Evolutionary conservation across 92 coral and sea anemone species (phyloP), one percentile per base, ranked within the genome.

Genomic region (Heliopora coerulea): DNA sequence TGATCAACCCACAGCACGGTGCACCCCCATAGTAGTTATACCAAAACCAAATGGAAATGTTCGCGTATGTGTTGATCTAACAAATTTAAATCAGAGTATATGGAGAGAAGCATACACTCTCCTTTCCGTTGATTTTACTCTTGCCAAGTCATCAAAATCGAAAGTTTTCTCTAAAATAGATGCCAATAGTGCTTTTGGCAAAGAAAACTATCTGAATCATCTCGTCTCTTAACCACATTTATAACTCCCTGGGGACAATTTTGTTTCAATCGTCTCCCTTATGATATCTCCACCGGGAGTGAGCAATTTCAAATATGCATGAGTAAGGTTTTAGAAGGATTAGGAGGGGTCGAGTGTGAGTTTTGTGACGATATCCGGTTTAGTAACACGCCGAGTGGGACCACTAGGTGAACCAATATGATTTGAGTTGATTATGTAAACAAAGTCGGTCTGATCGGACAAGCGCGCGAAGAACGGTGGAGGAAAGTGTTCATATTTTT

Each of bases 221-320:
- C 82, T 34, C 73, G 44, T 41, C 83, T 59, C 14, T 59, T 81
- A 72, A 82, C 57, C 25, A 82, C 81, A 35, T 86, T 82, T 30
- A 82, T 86, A 2, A 82, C 86, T 3, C 89, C 84, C 0, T 82
- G 81, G 82, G 90, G 84, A 35, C 79, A 75, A 29, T 82, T 54
- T 21, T 78, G 73, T 59, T 86, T 78, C 37, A 86, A 78, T 17
- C 76, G 68, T 27, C 72, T 86, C 54, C 90, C 86, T 12, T 82
- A 78, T 40, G 90, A 86, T 12, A 82, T 82, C 3, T 62, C 86
- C 20, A 70, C 78, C 0, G 86, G 89, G 25, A 81, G 72, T 3
- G 78, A 82, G 58, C 79, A 74, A 60, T 78, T 82, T 31, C 86
- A 81, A 63, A 86, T 72, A 62, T 59, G 74, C 64, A 56, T 86